phyloP scores from a whole-genome alignment of 2,888 invertebrate species.

The Anarsia innoxiella region DNA sequence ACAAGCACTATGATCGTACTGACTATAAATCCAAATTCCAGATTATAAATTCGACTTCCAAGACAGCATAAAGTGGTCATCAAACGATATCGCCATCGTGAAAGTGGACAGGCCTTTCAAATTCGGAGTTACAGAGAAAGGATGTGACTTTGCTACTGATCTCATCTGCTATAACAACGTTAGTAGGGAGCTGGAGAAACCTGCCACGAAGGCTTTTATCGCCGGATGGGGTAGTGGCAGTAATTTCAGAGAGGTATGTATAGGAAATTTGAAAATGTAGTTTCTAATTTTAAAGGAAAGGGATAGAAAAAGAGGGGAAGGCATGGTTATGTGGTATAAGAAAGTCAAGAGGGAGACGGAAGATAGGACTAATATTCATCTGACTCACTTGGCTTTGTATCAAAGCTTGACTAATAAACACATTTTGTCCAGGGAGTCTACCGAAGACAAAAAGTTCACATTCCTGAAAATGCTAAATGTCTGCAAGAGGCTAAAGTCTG shows the following conservation, averaged over 20 bases:
- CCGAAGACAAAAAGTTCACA: slow-evolving; percentile 39
- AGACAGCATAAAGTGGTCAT: slow-evolving; percentile 68
- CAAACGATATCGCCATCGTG: slow-evolving; percentile 65
- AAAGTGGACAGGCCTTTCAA: slow-evolving; percentile 62
- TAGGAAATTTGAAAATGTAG: no score
- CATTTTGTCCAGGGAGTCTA: slow-evolving; percentile 48
- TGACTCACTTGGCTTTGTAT: no score
- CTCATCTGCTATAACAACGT: slow-evolving; percentile 54
- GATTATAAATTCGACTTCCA: slow-evolving; percentile 69
- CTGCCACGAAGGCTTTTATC: slow-evolving; percentile 59
- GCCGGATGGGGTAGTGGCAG: slow-evolving; percentile 66
- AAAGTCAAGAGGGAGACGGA: no score
- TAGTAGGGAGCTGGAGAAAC: slow-evolving; percentile 56
- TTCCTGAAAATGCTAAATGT: slow-evolving; percentile 49
- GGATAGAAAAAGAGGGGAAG: no score
- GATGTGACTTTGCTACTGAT: slow-evolving; percentile 51
- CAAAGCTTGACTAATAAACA: background rate
- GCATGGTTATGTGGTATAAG: no score
- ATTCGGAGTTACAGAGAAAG: slow-evolving; percentile 48
- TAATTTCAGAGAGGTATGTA: slow-evolving; percentile 59
- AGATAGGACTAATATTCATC: no score
- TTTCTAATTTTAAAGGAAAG: no score
- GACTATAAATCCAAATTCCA: no score
- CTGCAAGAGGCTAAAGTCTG: slow-evolving; percentile 66
- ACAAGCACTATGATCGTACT: no score